A percentile compares a stretch with the other conserved stretches of the same genome.
Evolutionary conservation across 2,113 vertebrate genomes (phyloP).

Genomic region (Dromas ardeola): DNA sequence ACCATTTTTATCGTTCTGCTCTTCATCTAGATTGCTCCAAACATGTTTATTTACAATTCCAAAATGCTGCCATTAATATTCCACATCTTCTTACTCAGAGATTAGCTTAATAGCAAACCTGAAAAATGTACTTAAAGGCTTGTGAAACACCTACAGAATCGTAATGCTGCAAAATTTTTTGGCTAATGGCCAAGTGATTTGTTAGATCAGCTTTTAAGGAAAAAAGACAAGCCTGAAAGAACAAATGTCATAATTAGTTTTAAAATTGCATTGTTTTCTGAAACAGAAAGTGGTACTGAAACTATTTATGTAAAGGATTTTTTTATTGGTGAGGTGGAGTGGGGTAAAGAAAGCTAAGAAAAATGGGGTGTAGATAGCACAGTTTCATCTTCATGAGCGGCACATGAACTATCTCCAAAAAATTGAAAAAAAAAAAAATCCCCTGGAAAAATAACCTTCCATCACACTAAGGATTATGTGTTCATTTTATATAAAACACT

Average conservation of each 20-base stretch:
- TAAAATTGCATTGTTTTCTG: not conserved
- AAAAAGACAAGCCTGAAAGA: not conserved
- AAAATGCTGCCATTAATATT: slow-evolving; percentile 74
- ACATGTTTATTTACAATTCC: slow-evolving; percentile 78
- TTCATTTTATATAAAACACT: not conserved
- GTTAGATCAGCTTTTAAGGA: slow-evolving; percentile 42
- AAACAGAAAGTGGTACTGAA: not conserved
- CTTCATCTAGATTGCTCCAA: slow-evolving; percentile 70
- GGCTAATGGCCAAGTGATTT: slow-evolving; percentile 40
- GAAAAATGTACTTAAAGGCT: slow-evolving; percentile 68
- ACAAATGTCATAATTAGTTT: not conserved
- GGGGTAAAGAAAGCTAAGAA: not conserved
- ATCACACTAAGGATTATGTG: not conserved
- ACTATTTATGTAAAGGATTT: not conserved
- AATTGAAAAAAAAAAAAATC: not conserved
- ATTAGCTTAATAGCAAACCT: slow-evolving; percentile 65
- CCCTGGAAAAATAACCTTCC: not conserved
- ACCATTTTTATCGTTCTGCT: slow-evolving; percentile 70
- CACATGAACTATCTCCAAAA: not conserved
- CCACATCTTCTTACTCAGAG: slow-evolving; percentile 40
- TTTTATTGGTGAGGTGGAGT: not conserved
- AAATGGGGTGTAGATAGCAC: not conserved
- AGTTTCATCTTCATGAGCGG: not conserved
- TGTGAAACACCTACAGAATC: slow-evolving; percentile 64
- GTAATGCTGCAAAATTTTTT: not conserved